Percentiles rank a stretch among this genome's conserved stretches.
These are phyloP conservation scores for Sitodiplosis mosellana DNA, from an alignment of 1,140 invertebrate genomes.

Conservation along the genomic window DNA sequence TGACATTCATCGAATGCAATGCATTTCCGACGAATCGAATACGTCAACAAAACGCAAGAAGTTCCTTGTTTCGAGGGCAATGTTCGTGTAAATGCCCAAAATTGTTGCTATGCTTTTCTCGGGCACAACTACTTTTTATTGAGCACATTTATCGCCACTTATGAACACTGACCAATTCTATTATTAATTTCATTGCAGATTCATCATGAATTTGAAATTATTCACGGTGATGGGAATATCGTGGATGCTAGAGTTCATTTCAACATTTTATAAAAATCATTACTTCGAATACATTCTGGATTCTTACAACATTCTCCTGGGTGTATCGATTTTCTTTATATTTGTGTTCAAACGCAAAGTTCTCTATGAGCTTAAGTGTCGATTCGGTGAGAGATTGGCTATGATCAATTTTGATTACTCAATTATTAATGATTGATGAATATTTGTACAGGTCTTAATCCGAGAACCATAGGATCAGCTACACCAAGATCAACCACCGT, in stretches of 20 bases:
- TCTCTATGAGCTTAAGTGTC: conserved; percentile 28
- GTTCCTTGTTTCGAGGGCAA: conserved; percentile 42
- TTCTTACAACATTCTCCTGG: conserved; percentile 38
- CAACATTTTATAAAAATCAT: conserved; percentile 28
- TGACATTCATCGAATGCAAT: conserved; percentile 42
- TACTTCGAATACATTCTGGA: conserved; percentile 36
- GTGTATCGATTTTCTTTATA: conserved; percentile 42
- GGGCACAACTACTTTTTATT: too few species aligned
- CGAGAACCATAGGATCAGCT: too few species aligned
- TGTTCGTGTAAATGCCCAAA: conserved; percentile 24
- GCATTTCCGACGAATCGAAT: conserved; percentile 27
- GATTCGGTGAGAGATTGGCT: conserved; percentile 24
- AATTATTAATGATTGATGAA: too few species aligned
- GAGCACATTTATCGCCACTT: too few species aligned
- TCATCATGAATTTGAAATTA: conserved; percentile 47
- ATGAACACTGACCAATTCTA: too few species aligned
- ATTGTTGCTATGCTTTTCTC: too few species aligned
- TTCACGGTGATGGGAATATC: conserved; percentile 58
- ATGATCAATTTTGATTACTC: too few species aligned
- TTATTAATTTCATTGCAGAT: conserved; percentile 26
- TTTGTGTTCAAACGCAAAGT: conserved; percentile 42
- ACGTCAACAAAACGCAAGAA: conserved; percentile 26
- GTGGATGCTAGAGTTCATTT: conserved; percentile 45
- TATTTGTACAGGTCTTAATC: too few species aligned
- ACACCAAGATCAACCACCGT: too few species aligned